Base-by-base conservation (phyloP, 1,140 invertebrate genomes). In the Drepana arcuata region DNA sequence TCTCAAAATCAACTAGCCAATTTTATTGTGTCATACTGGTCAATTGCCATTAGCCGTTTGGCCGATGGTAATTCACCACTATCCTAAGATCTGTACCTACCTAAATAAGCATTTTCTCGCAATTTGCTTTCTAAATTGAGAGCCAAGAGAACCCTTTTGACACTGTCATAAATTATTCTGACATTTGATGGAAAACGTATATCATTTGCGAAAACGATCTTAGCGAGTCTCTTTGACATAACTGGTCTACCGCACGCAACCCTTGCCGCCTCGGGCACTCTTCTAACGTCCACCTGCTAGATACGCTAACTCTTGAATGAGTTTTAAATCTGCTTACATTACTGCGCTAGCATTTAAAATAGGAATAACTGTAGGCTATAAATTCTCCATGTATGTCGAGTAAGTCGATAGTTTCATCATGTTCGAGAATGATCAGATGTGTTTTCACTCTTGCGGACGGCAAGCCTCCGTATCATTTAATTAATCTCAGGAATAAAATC, bases 401-500 rank as follows among this genome's bases (percentile, higher is more conserved):
- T 23, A 24, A 37, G 34, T 54, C 35, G 40, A 48, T 38, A 55
- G 18, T 31, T 16, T 57, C 51, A 48, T 49, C 14, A 30, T 42
- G 48, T 50, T 67, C n/a, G 56, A 55, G 35, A 50, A 34, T 51
- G 61, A 58, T 56, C 51, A 62, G 61, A 64, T 62, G 50, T 63
- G 63, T 77, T 78, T 80, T 75, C 73, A 74, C 66, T 78, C 66
- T 77, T 59, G 47, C 41, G 42, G 51, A 47, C 58, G 41, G 63
- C 49, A 14, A 34, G 38, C 46, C 51, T 47, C 44, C 59, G 49
- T 81, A 81, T 81, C 73, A 74, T 81, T 81, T 78, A 81, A 81
- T 81, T 81, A 81, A 81, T 81, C 77, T 81, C 18, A 56, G 68
- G 62, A 73, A 77, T 71, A 81, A 71, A 77, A 81, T 79, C 64